Conservation (phyloP, 1,140 invertebrate genomes). For the Eueides isabella region DNA sequence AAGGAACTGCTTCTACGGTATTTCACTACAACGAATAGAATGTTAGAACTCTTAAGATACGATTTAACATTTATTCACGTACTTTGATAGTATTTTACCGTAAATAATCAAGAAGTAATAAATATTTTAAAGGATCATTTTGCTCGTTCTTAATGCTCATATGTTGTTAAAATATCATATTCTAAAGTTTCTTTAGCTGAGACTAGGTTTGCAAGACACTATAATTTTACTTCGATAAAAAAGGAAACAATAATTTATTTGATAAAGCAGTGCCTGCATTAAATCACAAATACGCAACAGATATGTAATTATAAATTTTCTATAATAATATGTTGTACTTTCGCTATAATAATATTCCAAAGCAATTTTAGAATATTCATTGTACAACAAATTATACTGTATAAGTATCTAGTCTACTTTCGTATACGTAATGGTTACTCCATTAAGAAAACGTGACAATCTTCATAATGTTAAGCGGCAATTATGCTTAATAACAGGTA, state of each 20-base stretch:
- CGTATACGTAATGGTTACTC: background rate
- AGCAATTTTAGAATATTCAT: background rate
- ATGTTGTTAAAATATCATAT: no score
- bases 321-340: no score
- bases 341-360: background rate
- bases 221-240: background rate
- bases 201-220: background rate
- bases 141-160: background rate
- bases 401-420: background rate
- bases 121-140: constrained; percentile 9
- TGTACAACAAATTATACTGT: background rate
- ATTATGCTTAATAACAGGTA: background rate
- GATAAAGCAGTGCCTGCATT: no score
- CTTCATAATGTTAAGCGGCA: background rate
- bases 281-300: no score
- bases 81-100: background rate
- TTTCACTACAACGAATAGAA: background rate
- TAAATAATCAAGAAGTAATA: background rate
- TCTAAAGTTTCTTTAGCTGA: no score
- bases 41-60: background rate
- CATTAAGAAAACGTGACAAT: constrained; percentile 2
- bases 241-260: no score
- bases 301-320: no score
- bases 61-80: background rate
- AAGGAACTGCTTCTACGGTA: background rate